Evolutionary conservation across 2,888 invertebrate genomes (phyloP), one percentile per base, ranked within the genome.

Genomic region (Meghimatium bilineatum): DNA sequence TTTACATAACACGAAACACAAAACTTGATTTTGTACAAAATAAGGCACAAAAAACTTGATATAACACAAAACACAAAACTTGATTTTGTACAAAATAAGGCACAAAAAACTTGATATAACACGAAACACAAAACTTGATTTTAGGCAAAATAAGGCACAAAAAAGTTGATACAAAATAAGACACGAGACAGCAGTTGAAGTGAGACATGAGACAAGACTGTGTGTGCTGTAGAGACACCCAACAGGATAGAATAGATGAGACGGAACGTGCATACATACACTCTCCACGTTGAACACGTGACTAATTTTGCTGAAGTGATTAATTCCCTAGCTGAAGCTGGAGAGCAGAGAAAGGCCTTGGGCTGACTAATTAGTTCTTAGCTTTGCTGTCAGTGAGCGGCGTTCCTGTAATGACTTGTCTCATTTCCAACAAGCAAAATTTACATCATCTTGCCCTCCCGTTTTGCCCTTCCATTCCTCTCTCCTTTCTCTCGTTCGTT

Each of bases 311-410:
- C 69, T 67, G 69, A 38, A 63, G 38, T 34, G 80, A 80, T 14
- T 80, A 80, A 69, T 69, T 80, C 80, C 79, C 63, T 66, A 20
- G 79, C 34, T 67, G 79, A 66, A 79, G 66, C 63, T 66, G 63
- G 8, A 79, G 38, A 79, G 79, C 63, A 29, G 66, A 36, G 44
- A 44, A 63, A 66, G 79, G 79, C 79, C 79, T 10, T 29, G 29
- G 79, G 79, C 79, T 63, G 67, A 14, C 79, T 79, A 79, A 79
- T 79, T 79, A 79, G 79, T 66, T 52, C 34, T 60, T 60, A 49
- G 60, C 60, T 77, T 56, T 60, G 32, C 20, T 20, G 44, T 52
- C 74, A n/a, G 1, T 23, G 60, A 14, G 5, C 32, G 56, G 12
- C 29, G 56, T 34, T 60, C 32, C 1, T 23, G 77, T 60, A 77